These are phyloP conservation scores for Cliona cf. orientalis DNA, from an alignment of 37 sponge, comb jelly and placozoan genomes.

Conservation along the genomic window DNA sequence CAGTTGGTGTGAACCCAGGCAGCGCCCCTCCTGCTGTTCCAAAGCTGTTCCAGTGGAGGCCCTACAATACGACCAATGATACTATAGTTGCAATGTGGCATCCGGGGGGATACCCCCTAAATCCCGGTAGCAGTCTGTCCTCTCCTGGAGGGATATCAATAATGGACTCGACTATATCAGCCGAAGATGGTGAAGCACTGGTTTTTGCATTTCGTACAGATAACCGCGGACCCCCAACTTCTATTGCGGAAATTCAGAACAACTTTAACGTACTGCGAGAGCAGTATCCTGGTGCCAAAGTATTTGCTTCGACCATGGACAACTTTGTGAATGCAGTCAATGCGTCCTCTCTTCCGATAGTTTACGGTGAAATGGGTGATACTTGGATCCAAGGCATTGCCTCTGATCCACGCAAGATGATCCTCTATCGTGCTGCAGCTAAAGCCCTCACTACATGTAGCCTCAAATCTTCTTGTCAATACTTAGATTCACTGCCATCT, in stretches of 20 bases:
- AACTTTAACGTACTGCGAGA: constrained; percentile 22
- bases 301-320: constrained; percentile 74
- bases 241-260: constrained; percentile 47
- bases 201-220: constrained; percentile 80
- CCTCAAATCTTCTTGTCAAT: not conserved
- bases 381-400: constrained; percentile 56
- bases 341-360: constrained; percentile 13
- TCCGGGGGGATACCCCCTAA: constrained; percentile 71
- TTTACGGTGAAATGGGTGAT: constrained; percentile 61
- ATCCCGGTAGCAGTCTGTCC: constrained; percentile 44
- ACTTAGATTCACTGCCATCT: not conserved
- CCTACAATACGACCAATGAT: not conserved
- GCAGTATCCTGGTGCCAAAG: constrained; percentile 50
- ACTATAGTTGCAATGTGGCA: constrained; percentile 72
- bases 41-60: constrained; percentile 61
- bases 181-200: constrained; percentile 35
- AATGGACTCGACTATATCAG: constrained; percentile 22
- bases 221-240: constrained; percentile 77
- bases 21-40: constrained; percentile 77
- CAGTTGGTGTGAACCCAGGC: constrained; percentile 81
- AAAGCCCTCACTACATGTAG: constrained; percentile 21
- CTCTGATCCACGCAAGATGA: constrained; percentile 48
- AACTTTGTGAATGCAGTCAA: constrained; percentile 26
- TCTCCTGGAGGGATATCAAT: constrained; percentile 63
- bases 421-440: constrained; percentile 51